phyloP scores from a whole-genome alignment of 2,797 vertebrate genomes.

The Crocodylus rhombifer region DNA sequence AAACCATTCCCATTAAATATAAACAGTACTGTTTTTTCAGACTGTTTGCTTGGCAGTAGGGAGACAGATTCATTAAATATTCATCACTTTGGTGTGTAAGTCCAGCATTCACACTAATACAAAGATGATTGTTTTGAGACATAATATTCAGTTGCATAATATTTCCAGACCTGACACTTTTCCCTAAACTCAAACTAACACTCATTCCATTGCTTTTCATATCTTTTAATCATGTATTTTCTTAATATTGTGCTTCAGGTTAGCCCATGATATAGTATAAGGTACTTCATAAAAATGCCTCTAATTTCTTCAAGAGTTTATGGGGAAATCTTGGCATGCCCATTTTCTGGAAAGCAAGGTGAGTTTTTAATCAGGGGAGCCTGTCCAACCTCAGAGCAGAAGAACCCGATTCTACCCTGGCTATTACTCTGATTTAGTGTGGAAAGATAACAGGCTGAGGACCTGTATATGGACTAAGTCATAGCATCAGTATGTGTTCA shows the following conservation, averaged over 20 bases:
- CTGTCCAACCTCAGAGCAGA: not conserved
- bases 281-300: not conserved
- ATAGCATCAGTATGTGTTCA: too few species aligned
- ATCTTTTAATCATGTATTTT: not conserved
- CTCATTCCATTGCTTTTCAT: not conserved
- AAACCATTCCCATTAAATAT: not conserved
- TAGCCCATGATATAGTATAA: not conserved
- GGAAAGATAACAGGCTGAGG: too few species aligned
- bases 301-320: not conserved
- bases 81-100: not conserved
- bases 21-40: not conserved
- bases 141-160: not conserved
- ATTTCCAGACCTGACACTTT: not conserved
- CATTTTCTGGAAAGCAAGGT: too few species aligned
- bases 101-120: too few species aligned
- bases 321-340: not conserved
- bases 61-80: not conserved
- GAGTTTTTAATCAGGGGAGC: not conserved
- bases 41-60: not conserved
- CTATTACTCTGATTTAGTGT: too few species aligned
- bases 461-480: too few species aligned
- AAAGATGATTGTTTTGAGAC: too few species aligned
- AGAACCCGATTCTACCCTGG: not conserved
- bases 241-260: not conserved
- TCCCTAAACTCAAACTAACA: not conserved